Percentiles rank a stretch among this genome's conserved stretches.
Evolutionary conservation across 2,113 vertebrate genomes (phyloP).

Genomic region (Nothoprocta pentlandii): DNA sequence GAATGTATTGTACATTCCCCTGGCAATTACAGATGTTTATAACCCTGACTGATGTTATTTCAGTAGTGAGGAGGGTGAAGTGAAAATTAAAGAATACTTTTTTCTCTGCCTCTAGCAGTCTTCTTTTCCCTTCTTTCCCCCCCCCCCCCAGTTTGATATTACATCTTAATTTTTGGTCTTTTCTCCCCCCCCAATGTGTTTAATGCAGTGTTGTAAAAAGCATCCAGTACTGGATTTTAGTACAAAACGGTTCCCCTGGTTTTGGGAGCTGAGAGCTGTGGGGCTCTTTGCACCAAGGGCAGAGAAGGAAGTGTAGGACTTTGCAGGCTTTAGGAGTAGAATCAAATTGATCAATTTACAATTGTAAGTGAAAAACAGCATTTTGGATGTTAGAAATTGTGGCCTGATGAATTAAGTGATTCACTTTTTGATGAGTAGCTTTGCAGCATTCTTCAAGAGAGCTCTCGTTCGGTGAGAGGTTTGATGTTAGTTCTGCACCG

Average conservation of each 20-base stretch:
- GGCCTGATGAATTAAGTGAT: not conserved
- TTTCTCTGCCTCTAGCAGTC: conserved; percentile 25
- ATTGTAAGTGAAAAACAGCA: fast-evolving
- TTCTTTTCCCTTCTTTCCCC: not conserved
- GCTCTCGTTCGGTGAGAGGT: not conserved
- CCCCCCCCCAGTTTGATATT: not conserved
- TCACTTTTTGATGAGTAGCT: not conserved
- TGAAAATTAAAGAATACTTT: conserved; percentile 39
- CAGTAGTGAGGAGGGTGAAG: conserved; percentile 49
- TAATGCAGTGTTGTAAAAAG: not conserved
- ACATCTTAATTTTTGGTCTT: not conserved
- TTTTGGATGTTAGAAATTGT: not conserved
- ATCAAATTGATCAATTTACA: not conserved
- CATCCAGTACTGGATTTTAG: not conserved
- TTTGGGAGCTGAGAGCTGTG: not conserved
- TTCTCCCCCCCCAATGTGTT: not conserved
- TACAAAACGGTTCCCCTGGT: not conserved
- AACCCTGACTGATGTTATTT: conserved; percentile 72
- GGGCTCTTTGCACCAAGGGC: not conserved
- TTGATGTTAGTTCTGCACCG: not conserved
- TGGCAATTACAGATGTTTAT: conserved; percentile 74
- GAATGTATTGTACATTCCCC: conserved; percentile 70
- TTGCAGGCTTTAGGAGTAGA: not conserved
- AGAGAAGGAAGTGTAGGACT: not conserved
- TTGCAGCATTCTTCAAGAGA: not conserved